Base-by-base conservation (phyloP, 2,113 vertebrate genomes). In the Pomatostomus ruficeps region DNA sequence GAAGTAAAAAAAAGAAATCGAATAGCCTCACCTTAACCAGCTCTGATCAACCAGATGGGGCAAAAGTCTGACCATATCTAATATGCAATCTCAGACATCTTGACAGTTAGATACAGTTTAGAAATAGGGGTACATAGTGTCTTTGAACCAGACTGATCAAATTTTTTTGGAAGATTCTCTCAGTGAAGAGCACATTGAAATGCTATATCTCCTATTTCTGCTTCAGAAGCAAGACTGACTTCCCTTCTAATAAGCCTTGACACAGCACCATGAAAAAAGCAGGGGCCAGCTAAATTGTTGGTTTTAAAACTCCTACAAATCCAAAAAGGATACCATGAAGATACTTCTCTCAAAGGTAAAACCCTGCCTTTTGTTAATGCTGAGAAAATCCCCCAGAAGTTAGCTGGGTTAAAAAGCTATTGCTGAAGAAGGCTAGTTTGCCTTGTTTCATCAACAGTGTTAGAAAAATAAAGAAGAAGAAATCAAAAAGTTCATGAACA, bases 1-100 rank as follows among this genome's bases (percentile, higher is more conserved):
- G 23, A 65, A 72, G 19, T 15, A 31, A 62, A 43, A 46, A 66
- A 52, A 40, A 7, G 55, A 90, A 84, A 96, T 85, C 87, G 66
- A 95, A 96, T 71, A 86, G 11, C 7, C 20, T 95, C 55, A 66
- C 80, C 68, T 89, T 82, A 55, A 88, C 87, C 84, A 81, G 22
- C 85, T 95, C n/a, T 95, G 86, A 95, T 90, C 51, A 95, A 38
- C 3, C 31, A 92, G 65, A 83, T 1, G 7, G 66, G 42, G 57
- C 71, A 96, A 71, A 94, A 91, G 38, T 54, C 65, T 93, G 51
- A 92, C 66, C 72, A 54, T 95, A 94, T 78, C 91, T 94, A 95
- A 91, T 90, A 68, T 33, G 79, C 62, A 92, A 96, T 94, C 88
- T 95, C 85, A 93, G 54, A 20, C 31, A 81, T 70, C 45, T 71